These are phyloP conservation scores for Ambastaia sidthimunki DNA, from an alignment of 2,797 vertebrate genomes.

Conservation along the genomic window DNA sequence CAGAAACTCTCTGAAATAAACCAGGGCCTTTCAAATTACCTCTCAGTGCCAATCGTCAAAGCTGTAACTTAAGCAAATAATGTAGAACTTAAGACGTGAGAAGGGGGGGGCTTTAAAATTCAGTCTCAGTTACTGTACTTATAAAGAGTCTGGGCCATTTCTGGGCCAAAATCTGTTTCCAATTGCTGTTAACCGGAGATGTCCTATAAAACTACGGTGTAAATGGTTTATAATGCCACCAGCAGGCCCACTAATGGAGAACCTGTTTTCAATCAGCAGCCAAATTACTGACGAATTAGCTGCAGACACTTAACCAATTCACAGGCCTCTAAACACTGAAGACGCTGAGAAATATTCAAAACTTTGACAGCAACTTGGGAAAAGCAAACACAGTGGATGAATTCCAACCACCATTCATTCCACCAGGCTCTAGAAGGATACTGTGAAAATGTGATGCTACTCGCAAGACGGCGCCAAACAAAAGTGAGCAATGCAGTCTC, in stretches of 20 bases:
- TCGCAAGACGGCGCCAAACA: background rate
- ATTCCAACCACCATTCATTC: conserved; percentile 1
- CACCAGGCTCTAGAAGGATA: background rate
- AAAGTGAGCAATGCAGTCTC: background rate
- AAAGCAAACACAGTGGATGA: conserved; percentile 2
- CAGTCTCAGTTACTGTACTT: conserved; percentile 28
- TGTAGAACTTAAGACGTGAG: conserved; percentile 39
- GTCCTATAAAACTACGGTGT: conserved; percentile 76
- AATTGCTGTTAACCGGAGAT: conserved; percentile 71
- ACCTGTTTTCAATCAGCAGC: conserved; percentile 85
- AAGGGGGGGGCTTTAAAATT: conserved; percentile 59
- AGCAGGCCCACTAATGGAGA: conserved; percentile 77
- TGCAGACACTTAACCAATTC: conserved; percentile 73
- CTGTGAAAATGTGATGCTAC: background rate
- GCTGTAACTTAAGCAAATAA: conserved; percentile 32
- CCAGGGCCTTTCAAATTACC: conserved; percentile 13
- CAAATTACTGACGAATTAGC: conserved; percentile 80
- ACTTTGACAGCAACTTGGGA: conserved; percentile 17
- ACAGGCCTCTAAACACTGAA: conserved; percentile 59
- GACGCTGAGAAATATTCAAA: conserved; percentile 55
- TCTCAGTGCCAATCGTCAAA: conserved; percentile 4
- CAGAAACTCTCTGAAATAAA: conserved; percentile 16
- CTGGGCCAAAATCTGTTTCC: conserved; percentile 74
- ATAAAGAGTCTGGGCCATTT: conserved; percentile 60
- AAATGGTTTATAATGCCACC: conserved; percentile 84